Evolutionary conservation across 1,140 invertebrate genomes (phyloP).

Genomic region (Calycopis cecrops): DNA sequence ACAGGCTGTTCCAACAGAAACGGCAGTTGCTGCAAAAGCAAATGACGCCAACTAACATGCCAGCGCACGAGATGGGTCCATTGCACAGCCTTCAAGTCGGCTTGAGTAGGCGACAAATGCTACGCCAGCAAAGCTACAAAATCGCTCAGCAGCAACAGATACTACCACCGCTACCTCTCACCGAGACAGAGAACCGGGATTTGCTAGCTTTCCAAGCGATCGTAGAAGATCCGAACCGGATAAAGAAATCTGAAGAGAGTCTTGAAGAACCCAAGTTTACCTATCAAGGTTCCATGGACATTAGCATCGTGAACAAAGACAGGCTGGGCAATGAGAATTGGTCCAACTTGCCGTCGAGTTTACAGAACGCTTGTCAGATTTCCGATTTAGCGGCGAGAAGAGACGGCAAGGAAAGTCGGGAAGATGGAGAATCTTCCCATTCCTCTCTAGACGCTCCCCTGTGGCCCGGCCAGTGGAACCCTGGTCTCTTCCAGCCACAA

Average conservation of each 20-base stretch:
- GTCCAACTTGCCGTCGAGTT: slow-evolving; percentile 75
- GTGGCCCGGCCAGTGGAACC: slow-evolving; percentile 67
- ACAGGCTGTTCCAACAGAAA: slow-evolving; percentile 86
- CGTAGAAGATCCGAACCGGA: slow-evolving; percentile 69
- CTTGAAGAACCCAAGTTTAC: slow-evolving; percentile 56
- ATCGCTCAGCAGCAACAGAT: slow-evolving; percentile 85
- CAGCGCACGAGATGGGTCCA: slow-evolving; percentile 50
- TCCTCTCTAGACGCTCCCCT: slow-evolving; percentile 40
- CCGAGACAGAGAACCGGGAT: slow-evolving; percentile 77
- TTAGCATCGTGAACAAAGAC: slow-evolving; percentile 69
- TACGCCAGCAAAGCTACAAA: slow-evolving; percentile 87
- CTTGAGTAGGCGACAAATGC: slow-evolving; percentile 80
- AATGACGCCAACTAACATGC: slow-evolving; percentile 76
- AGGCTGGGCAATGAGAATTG: slow-evolving; percentile 74
- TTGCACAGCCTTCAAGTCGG: slow-evolving; percentile 69
- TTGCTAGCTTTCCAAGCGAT: slow-evolving; percentile 77
- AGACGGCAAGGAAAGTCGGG: slow-evolving; percentile 28
- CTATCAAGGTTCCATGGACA: slow-evolving; percentile 72
- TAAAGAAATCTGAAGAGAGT: slow-evolving; percentile 54
- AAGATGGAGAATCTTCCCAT: slow-evolving; percentile 32
- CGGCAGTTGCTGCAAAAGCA: slow-evolving; percentile 88
- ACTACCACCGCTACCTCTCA: slow-evolving; percentile 76
- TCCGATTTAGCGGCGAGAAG: slow-evolving; percentile 67
- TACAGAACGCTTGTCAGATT: slow-evolving; percentile 79
- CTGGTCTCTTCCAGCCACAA: slow-evolving; percentile 65